These are phyloP conservation scores for Scaptomyza graminum DNA, from an alignment of 1,140 invertebrate genomes.

Conservation along the genomic window DNA sequence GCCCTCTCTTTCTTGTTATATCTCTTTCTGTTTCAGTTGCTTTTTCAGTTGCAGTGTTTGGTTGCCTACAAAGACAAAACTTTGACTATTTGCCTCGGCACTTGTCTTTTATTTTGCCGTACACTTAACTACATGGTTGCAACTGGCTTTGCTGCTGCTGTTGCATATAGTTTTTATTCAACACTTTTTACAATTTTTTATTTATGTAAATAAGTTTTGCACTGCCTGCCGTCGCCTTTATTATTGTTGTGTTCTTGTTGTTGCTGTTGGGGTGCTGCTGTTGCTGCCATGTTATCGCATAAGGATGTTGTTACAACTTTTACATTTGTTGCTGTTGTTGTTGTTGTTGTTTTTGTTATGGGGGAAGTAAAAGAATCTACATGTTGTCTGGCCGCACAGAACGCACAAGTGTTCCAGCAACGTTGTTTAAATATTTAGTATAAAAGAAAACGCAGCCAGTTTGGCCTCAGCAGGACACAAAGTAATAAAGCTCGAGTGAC, in stretches of 20 bases:
- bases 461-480: conserved; percentile 43
- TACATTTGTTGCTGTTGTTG: conserved; percentile 28
- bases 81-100: conserved; percentile 80
- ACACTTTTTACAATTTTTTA: conserved; percentile 78
- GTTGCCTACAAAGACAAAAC: conserved; percentile 72
- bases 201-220: conserved; percentile 80
- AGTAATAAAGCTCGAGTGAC: conserved; percentile 65
- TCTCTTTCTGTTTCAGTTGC: conserved; percentile 10
- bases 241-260: conserved; percentile 8
- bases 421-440: conserved; percentile 63
- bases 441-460: conserved; percentile 47
- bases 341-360: conserved; percentile 36
- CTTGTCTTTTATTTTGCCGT: conserved; percentile 78
- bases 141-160: conserved; percentile 8
- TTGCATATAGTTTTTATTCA: conserved; percentile 55
- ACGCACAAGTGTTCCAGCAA: conserved; percentile 61
- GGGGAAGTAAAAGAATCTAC: conserved; percentile 46
- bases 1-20: neutral
- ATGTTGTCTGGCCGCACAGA: conserved; percentile 69
- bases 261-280: conserved; percentile 16
- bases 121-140: conserved; percentile 57
- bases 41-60: conserved; percentile 41
- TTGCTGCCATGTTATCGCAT: conserved; percentile 73
- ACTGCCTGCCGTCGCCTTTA: conserved; percentile 34
- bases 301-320: conserved; percentile 81